These are phyloP conservation scores for Aleiodes leptofemur DNA, from an alignment of 2,888 invertebrate genomes.

Conservation along the genomic window DNA sequence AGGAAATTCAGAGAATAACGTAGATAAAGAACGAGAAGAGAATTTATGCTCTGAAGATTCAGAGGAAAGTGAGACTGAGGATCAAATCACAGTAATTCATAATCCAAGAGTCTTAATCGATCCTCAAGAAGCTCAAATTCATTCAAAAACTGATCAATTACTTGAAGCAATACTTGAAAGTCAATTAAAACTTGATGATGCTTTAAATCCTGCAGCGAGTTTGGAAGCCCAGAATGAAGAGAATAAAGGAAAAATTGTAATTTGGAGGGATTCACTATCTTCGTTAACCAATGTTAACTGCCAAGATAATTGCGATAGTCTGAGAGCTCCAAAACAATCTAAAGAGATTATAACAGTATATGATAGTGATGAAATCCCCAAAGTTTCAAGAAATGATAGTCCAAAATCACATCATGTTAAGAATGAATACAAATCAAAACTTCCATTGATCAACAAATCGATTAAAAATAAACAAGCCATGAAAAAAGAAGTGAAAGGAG, in stretches of 20 bases:
- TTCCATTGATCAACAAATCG: slow-evolving; percentile 41
- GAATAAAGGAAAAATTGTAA: slow-evolving; percentile 58
- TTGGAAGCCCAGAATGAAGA: background rate
- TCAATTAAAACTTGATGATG: background rate
- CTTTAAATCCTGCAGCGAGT: background rate
- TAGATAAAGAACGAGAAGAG: too few species aligned
- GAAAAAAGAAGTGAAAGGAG: slow-evolving; percentile 54
- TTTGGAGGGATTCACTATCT: slow-evolving; percentile 65
- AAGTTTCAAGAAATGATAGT: slow-evolving; percentile 31
- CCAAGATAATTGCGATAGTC: slow-evolving; percentile 27
- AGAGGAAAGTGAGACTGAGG: slow-evolving; percentile 50
- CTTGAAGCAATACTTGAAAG: background rate
- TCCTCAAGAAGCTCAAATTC: background rate
- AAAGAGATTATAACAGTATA: slow-evolving; percentile 65
- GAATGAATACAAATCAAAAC: slow-evolving; percentile 48
- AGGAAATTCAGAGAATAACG: slow-evolving; percentile 37
- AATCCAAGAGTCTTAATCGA: slow-evolving; percentile 42
- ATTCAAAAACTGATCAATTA: too few species aligned
- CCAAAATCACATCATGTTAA: slow-evolving; percentile 21
- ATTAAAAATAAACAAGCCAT: slow-evolving; percentile 44
- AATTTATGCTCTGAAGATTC: slow-evolving; percentile 9
- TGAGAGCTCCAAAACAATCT: slow-evolving; percentile 15
- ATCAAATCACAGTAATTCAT: slow-evolving; percentile 55
- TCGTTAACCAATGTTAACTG: slow-evolving; percentile 36
- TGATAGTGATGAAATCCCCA: slow-evolving; percentile 52